A percentile compares a stretch with the other conserved stretches of the same genome.
Evolutionary conservation across 2,797 vertebrate genomes (phyloP).

Genomic region (Phataginus tetradactyla): DNA sequence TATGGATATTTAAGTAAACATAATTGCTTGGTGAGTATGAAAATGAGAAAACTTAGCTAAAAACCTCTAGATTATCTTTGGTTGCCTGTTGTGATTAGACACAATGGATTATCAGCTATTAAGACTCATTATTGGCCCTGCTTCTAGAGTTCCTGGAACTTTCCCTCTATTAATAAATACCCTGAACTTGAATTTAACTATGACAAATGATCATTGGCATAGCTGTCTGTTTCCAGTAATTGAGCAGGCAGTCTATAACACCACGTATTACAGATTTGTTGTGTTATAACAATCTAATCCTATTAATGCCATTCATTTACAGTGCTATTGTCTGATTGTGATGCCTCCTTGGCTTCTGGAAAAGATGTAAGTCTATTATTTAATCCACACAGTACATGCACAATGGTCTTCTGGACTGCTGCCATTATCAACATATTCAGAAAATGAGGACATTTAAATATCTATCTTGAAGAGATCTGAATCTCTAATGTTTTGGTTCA

Average conservation of each 20-base stretch:
- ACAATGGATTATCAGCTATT: constrained; percentile 17
- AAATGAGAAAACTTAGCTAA: constrained; percentile 41
- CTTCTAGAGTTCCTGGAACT: constrained; percentile 65
- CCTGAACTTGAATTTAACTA: constrained; percentile 47
- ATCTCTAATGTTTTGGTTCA: neutral
- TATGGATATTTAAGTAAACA: neutral
- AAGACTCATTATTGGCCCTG: constrained; percentile 42
- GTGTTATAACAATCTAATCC: constrained; percentile 53
- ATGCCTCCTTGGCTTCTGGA: constrained; percentile 40
- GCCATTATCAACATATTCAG: neutral
- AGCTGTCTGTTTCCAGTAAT: constrained; percentile 63
- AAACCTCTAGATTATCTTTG: neutral
- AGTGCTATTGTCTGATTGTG: constrained; percentile 28
- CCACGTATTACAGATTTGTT: constrained; percentile 20
- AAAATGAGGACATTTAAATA: neutral
- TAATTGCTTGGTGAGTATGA: constrained; percentile 14
- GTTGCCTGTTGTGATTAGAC: constrained; percentile 9
- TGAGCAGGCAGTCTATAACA: constrained; percentile 40
- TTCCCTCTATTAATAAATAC: constrained; percentile 63
- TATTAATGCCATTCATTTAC: constrained; percentile 61
- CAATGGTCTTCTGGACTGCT: neutral
- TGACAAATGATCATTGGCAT: constrained; percentile 66
- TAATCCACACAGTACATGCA: neutral
- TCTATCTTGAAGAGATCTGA: neutral
- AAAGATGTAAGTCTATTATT: constrained; percentile 18